Evolutionary conservation across 2,113 vertebrate genomes (phyloP).

Genomic region (Tichodroma muraria): DNA sequence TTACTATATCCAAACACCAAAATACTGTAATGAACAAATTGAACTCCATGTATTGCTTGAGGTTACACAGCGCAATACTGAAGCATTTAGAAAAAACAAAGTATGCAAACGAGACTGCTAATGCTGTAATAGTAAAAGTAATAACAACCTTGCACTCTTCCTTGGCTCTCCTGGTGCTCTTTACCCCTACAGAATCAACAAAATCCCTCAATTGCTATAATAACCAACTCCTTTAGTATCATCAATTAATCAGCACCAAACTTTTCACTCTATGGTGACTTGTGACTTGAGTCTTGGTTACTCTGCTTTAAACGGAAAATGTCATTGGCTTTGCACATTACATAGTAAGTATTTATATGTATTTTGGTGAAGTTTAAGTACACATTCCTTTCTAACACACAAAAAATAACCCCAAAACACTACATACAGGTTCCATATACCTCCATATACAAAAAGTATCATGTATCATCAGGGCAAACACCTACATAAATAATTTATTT

Average conservation of each 20-base stretch:
- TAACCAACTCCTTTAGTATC: background rate
- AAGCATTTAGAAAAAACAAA: background rate
- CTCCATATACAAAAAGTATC: background rate
- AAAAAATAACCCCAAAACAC: background rate
- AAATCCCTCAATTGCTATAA: background rate
- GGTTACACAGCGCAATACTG: background rate
- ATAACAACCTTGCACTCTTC: background rate
- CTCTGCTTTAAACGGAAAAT: background rate
- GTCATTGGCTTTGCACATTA: background rate
- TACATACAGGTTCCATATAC: background rate
- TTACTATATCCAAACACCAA: background rate
- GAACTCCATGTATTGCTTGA: background rate
- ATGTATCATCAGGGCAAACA: background rate
- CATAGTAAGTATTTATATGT: background rate
- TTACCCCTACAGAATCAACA: background rate
- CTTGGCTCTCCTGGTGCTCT: background rate
- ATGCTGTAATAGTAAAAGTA: background rate
- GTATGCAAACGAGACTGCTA: background rate
- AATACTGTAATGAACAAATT: background rate
- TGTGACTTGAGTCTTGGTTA: too few species aligned
- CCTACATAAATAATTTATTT: background rate
- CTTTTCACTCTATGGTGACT: background rate
- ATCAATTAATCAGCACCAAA: background rate
- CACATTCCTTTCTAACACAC: background rate
- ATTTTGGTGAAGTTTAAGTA: background rate